Evolutionary conservation across 2,797 vertebrate genomes (phyloP), one percentile per base, ranked within the genome.

Genomic region (Gymnothorax javanicus): DNA sequence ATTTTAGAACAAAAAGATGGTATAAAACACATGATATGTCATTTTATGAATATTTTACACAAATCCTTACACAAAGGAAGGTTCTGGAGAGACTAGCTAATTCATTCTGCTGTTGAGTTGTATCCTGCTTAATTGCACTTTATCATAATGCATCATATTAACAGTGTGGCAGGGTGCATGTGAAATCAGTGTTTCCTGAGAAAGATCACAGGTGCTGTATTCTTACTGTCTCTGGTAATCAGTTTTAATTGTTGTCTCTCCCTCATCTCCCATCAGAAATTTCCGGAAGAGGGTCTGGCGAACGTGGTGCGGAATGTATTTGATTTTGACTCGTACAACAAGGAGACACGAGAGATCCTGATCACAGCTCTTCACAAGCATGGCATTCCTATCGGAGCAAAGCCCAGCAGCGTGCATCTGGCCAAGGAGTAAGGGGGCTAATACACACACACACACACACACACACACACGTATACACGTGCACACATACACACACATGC

Each of bases 261-360:
- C 33, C 27, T 85, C 60, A 90, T 82, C 87, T 73, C 69, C 85
- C 33, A 43, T 43, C 94, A 99, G 99, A 98, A 96, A 96, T 99
- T 98, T 94, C 99, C 98, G 2, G 88, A 93, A 0, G 99, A 99
- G 93, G 99, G 99, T 87, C 95, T 99, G 77, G 96, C 98, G 87
- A 98, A 93, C 57, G 98, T 99, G 90, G 97, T 99, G 92, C 96
- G 97, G 73, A 99, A 99, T 0, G 98, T 99, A 27, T 99, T 99
- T 87, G 99, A 99, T 94, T 99, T 99, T 50, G 98, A 99, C 93
- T 98, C 98, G n/a, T 99, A 99, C 96, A 98, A 99, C 94, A 96
- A 95, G 0, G 97, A 99, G 94, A 95, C 91, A 92, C 93, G 95
- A 64, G 98, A 99, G 89, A 96, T 97, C 91, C 94, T 99, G 94